Conservation (phyloP, 2,113 vertebrate genomes). For the Bubo bubo region DNA sequence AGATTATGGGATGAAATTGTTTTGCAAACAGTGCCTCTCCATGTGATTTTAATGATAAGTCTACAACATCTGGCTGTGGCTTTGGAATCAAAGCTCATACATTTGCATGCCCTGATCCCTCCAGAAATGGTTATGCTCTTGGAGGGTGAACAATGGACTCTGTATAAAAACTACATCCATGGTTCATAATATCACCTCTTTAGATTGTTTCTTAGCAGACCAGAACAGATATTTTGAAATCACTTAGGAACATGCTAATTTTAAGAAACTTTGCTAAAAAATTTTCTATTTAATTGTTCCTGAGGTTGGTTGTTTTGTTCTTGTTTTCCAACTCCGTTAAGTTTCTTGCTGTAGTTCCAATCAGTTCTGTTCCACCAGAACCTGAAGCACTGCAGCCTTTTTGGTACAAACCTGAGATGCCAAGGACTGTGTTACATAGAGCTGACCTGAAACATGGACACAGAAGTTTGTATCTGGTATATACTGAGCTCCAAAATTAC, state of each 20-base stretch:
- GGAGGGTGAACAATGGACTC: not conserved
- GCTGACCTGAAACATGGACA: not conserved
- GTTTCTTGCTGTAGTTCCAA: not conserved
- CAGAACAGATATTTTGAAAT: not conserved
- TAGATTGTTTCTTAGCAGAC: not conserved
- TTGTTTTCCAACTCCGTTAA: not conserved
- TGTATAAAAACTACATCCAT: not conserved
- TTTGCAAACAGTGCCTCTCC: slow-evolving; percentile 11
- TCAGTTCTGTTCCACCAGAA: not conserved
- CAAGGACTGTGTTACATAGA: not conserved
- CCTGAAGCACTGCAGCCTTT: not conserved
- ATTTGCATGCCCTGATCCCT: not conserved
- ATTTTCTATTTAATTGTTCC: not conserved
- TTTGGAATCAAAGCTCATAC: not conserved
- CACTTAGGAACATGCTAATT: fast-evolving
- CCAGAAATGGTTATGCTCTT: not conserved
- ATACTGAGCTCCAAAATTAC: not conserved
- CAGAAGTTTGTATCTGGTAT: not conserved
- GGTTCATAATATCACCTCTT: not conserved
- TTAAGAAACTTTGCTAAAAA: not conserved
- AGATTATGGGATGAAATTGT: not conserved
- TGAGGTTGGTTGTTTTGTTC: not conserved
- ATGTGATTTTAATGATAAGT: not conserved
- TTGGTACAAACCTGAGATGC: not conserved
- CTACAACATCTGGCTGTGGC: not conserved